Conservation (phyloP, 2,888 invertebrate species). For the Scotopteryx bipunctaria region DNA sequence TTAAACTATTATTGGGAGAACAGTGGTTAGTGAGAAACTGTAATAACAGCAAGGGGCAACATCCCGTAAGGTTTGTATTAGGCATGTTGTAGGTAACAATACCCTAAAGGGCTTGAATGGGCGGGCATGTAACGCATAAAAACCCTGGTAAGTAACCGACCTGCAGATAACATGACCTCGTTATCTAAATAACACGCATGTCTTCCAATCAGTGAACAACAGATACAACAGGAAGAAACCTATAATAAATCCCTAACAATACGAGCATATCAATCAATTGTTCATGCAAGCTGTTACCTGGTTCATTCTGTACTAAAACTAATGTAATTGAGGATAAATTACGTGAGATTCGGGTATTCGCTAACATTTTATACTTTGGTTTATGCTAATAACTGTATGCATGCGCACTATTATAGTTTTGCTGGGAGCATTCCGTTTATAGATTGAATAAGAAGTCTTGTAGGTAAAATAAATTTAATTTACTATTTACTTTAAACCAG, state of each 20-base stretch:
- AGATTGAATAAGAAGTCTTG: too few species aligned
- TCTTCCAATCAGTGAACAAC: constrained; percentile 51
- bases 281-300: constrained; percentile 10
- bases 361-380: too few species aligned
- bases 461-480: too few species aligned
- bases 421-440: too few species aligned
- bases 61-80: neutral
- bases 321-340: neutral
- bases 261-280: constrained; percentile 32
- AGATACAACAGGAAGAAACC: constrained; percentile 47
- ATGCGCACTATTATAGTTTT: too few species aligned
- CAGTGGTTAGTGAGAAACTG: neutral
- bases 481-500: too few species aligned
- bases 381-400: too few species aligned
- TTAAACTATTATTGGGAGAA: too few species aligned
- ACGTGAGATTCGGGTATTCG: too few species aligned
- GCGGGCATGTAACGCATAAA: constrained; percentile 28
- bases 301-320: neutral
- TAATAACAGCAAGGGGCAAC: neutral
- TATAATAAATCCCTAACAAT: constrained; percentile 32
- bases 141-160: constrained; percentile 45
- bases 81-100: neutral
- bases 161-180: constrained; percentile 63
- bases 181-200: constrained; percentile 61
- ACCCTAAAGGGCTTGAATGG: constrained; percentile 13